These are phyloP conservation scores for Trichogramma evanescens DNA, from an alignment of 2,888 invertebrate species.

Conservation along the genomic window DNA sequence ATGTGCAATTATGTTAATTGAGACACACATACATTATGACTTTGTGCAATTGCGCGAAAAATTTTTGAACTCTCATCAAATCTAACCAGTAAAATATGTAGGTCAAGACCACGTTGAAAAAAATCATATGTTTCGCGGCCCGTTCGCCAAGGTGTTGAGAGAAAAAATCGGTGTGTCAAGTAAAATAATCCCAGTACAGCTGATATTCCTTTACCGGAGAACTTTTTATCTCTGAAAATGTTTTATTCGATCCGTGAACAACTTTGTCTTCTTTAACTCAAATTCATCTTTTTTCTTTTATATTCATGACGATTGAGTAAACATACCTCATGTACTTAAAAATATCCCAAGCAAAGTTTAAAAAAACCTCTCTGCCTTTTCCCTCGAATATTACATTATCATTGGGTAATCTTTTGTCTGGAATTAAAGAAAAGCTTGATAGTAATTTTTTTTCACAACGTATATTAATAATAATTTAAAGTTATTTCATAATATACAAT, in stretches of 20 bases:
- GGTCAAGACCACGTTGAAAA: constrained; percentile 30
- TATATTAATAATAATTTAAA: constrained; percentile 18
- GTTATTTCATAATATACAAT: constrained; percentile 18
- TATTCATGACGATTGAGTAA: constrained; percentile 4
- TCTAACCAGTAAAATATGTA: constrained; percentile 35
- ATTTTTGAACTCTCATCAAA: not conserved
- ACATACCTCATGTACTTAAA: constrained; percentile 34
- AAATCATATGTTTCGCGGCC: constrained; percentile 30
- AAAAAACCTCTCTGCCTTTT: constrained; percentile 24
- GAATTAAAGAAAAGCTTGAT: constrained; percentile 13
- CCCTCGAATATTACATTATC: constrained; percentile 21
- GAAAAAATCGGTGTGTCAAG: constrained; percentile 32
- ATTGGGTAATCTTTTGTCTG: constrained; percentile 24
- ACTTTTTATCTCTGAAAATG: constrained; percentile 28
- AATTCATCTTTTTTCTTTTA: constrained; percentile 5
- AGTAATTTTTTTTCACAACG: not conserved
- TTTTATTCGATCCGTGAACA: not conserved
- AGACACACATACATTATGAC: constrained; percentile 1
- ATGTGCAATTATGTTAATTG: constrained; percentile 15
- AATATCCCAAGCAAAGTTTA: constrained; percentile 32
- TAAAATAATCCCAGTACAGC: constrained; percentile 34
- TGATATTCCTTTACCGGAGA: constrained; percentile 31
- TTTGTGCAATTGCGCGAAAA: no score
- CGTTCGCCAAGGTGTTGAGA: constrained; percentile 31
- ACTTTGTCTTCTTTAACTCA: constrained; percentile 2